These are phyloP conservation scores for Hypsopygia costalis DNA, from an alignment of 2,888 invertebrate species.

Conservation along the genomic window DNA sequence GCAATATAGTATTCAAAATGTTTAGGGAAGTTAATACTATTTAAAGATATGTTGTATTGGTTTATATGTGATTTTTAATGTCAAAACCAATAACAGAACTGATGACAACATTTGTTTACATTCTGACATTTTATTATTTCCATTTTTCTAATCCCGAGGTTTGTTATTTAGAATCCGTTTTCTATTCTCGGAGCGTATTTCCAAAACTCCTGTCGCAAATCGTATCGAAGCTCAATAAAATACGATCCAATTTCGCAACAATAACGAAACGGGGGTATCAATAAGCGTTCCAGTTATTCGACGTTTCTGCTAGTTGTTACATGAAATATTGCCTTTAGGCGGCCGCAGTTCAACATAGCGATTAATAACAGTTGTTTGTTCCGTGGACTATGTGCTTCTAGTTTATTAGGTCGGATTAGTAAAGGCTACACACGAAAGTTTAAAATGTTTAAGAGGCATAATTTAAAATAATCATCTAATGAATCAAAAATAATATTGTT, in stretches of 20 bases:
- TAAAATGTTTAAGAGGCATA: too few species aligned
- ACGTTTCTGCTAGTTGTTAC: constrained; percentile 26
- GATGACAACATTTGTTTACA: too few species aligned
- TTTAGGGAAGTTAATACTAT: too few species aligned
- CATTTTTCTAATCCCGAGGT: too few species aligned
- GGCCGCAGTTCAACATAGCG: constrained; percentile 15
- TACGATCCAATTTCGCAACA: constrained; percentile 14
- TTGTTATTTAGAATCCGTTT: neutral
- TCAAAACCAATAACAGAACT: too few species aligned
- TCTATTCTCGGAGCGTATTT: constrained; percentile 13
- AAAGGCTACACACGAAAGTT: too few species aligned
- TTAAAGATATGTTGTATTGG: too few species aligned
- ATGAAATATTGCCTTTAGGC: constrained; percentile 38
- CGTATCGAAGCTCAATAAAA: constrained; percentile 15
- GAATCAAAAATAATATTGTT: too few species aligned
- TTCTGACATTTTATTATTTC: too few species aligned
- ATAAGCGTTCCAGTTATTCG: constrained; percentile 3
- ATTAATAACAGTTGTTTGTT: constrained; percentile 17
- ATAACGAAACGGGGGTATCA: constrained; percentile 5
- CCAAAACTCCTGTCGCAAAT: constrained; percentile 21
- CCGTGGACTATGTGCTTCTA: constrained; percentile 1
- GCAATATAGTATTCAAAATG: too few species aligned
- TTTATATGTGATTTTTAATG: too few species aligned
- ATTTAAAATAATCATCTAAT: too few species aligned
- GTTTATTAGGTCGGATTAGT: neutral